These are phyloP conservation scores for Ploceus nigricollis DNA, from an alignment of 2,113 vertebrate genomes.

Conservation along the genomic window DNA sequence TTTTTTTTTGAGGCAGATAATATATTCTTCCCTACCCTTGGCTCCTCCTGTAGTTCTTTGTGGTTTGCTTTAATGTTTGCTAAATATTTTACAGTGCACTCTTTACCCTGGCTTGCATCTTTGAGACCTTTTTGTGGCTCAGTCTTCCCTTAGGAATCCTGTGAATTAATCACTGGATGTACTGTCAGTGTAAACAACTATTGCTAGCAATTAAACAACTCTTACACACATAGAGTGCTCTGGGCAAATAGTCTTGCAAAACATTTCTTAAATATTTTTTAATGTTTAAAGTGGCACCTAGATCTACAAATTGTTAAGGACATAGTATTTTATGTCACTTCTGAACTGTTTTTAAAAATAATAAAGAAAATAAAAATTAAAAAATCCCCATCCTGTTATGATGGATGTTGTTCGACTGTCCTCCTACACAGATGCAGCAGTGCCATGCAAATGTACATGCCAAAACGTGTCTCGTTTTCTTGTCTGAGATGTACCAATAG, in stretches of 20 bases:
- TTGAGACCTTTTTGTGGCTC: neutral
- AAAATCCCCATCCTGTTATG: neutral
- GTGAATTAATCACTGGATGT: constrained; percentile 18
- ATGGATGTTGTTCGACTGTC: neutral
- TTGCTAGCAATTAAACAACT: constrained; percentile 6
- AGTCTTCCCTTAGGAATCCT: constrained; percentile 1
- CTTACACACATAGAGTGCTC: neutral
- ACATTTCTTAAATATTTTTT: neutral
- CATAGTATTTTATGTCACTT: neutral
- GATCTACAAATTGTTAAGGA: neutral
- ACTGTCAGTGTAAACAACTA: neutral
- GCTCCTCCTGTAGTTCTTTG: neutral
- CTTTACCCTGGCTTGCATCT: neutral
- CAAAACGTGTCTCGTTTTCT: accelerated
- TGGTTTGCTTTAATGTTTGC: neutral
- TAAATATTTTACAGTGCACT: constrained; percentile 36
- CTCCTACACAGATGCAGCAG: neutral
- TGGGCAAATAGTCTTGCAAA: neutral
- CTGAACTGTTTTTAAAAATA: neutral
- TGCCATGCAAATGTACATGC: neutral
- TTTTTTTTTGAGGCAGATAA: neutral
- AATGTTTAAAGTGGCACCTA: neutral
- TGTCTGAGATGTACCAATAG: neutral
- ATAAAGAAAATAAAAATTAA: neutral
- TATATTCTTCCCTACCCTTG: neutral